A percentile compares a stretch with the other conserved stretches of the same genome.
phyloP scores from a whole-genome alignment of 1,140 invertebrate genomes.

The Penaeus vannamei region DNA sequence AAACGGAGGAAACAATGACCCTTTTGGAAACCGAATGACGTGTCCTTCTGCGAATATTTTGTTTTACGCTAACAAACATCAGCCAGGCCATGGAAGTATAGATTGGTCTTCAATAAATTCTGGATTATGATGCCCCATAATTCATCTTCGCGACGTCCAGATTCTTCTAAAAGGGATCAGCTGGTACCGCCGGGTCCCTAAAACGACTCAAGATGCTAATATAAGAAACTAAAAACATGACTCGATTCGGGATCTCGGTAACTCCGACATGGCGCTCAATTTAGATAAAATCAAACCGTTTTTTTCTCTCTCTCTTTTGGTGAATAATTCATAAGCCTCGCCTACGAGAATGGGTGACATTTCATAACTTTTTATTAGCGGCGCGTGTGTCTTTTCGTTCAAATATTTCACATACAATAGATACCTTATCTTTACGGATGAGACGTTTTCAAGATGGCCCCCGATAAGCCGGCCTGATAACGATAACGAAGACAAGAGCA shows the following conservation, averaged over 20 bases:
- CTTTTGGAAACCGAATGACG: background rate
- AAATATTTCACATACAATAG: too few relatives aligned
- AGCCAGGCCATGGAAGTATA: background rate
- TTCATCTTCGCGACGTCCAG: slow-evolving; percentile 31
- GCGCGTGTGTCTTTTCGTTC: too few relatives aligned
- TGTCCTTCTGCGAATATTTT: background rate
- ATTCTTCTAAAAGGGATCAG: slow-evolving; percentile 2
- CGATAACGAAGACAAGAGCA: too few relatives aligned
- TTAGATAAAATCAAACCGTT: slow-evolving; percentile 30
- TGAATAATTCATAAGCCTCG: background rate
- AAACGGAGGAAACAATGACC: background rate
- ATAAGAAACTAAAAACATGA: slow-evolving; percentile 41
- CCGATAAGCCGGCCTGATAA: too few relatives aligned
- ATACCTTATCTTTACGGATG: too few relatives aligned
- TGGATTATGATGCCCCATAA: slow-evolving; percentile 54
- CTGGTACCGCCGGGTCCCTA: slow-evolving; percentile 17
- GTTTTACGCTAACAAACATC: slow-evolving; percentile 27
- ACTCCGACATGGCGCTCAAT: background rate
- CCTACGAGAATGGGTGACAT: too few relatives aligned
- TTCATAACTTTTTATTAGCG: too few relatives aligned
- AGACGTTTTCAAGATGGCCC: too few relatives aligned
- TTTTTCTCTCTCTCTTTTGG: background rate
- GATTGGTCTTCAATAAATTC: slow-evolving; percentile 47
- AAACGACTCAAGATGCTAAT: slow-evolving; percentile 44
- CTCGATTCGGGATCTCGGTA: background rate